Conservation (phyloP, 1,140 invertebrate species). For the Meloidogyne exigua region DNA sequence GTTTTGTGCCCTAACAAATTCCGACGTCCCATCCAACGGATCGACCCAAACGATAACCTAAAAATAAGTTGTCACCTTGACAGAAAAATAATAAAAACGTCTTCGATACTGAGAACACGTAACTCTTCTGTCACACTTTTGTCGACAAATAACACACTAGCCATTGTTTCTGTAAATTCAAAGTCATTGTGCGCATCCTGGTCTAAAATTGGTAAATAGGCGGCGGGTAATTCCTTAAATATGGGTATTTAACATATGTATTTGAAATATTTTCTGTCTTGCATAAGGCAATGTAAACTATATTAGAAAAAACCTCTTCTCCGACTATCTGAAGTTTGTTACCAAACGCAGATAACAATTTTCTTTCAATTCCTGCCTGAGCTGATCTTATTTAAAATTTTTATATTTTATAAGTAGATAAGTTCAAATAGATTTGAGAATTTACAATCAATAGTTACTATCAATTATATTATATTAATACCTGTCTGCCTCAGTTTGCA, state of each 20-base stretch:
- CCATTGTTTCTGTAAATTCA: conserved; percentile 63
- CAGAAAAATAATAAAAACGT: conserved; percentile 49
- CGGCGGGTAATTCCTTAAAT: conserved; percentile 70
- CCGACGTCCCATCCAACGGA: conserved; percentile 80
- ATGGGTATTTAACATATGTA: too few species aligned
- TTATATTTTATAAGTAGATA: too few species aligned
- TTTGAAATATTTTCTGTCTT: too few species aligned
- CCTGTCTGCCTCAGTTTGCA: conserved; percentile 94
- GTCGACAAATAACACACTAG: conserved; percentile 70
- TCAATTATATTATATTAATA: too few species aligned
- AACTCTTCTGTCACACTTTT: conserved; percentile 62
- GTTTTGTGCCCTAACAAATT: conserved; percentile 38
- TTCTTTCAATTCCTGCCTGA: conserved; percentile 85
- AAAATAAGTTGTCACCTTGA: not conserved
- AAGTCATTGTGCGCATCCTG: conserved; percentile 63
- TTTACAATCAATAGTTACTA: too few species aligned
- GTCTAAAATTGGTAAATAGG: not conserved
- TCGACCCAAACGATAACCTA: conserved; percentile 87
- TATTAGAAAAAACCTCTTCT: conserved; percentile 74
- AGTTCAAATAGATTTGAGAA: too few species aligned
- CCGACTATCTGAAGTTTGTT: conserved; percentile 74
- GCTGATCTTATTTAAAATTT: conserved; percentile 68
- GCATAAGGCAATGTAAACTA: too few species aligned
- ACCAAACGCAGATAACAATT: conserved; percentile 76
- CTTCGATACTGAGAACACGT: conserved; percentile 34